Conservation (phyloP, 2,113 vertebrate species). For the Callithrix jacchus region DNA sequence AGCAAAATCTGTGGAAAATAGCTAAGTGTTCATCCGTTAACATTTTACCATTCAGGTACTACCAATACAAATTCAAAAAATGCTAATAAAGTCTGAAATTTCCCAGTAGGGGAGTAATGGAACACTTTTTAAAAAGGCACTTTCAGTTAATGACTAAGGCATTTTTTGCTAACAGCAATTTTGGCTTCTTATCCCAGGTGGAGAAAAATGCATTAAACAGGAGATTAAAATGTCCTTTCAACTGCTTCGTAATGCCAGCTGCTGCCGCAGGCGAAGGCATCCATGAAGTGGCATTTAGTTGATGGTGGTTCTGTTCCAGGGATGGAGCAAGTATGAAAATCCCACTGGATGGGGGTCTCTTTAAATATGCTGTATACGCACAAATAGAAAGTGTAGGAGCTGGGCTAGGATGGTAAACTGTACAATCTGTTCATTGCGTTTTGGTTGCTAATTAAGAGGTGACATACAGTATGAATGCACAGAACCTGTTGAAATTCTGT, state of each 20-base stretch:
- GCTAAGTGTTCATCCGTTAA: slow-evolving; percentile 74
- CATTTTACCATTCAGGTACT: slow-evolving; percentile 80
- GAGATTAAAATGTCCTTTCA: slow-evolving; percentile 82
- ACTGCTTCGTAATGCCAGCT: slow-evolving; percentile 77
- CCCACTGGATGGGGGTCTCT: slow-evolving; percentile 57
- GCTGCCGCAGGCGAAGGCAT: slow-evolving; percentile 67
- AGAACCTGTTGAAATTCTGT: slow-evolving; percentile 85
- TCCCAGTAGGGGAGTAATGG: slow-evolving; percentile 85
- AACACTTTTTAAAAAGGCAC: slow-evolving; percentile 84
- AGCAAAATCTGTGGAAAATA: slow-evolving; percentile 73
- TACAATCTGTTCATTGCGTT: slow-evolving; percentile 83
- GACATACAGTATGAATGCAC: slow-evolving; percentile 80
- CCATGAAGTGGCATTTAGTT: slow-evolving; percentile 70
- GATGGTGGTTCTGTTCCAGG: slow-evolving; percentile 60
- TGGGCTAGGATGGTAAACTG: slow-evolving; percentile 81
- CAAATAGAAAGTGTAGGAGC: slow-evolving; percentile 78
- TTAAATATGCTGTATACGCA: slow-evolving; percentile 78
- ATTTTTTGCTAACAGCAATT: slow-evolving; percentile 84
- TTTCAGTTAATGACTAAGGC: slow-evolving; percentile 86
- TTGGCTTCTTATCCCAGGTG: slow-evolving; percentile 82
- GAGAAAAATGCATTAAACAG: slow-evolving; percentile 80
- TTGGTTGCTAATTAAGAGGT: slow-evolving; percentile 85
- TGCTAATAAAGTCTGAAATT: slow-evolving; percentile 85
- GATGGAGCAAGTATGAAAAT: slow-evolving; percentile 65
- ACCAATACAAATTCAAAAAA: slow-evolving; percentile 84